phyloP scores from a whole-genome alignment of 1,140 invertebrate genomes.

The Solenopsis fugax region DNA sequence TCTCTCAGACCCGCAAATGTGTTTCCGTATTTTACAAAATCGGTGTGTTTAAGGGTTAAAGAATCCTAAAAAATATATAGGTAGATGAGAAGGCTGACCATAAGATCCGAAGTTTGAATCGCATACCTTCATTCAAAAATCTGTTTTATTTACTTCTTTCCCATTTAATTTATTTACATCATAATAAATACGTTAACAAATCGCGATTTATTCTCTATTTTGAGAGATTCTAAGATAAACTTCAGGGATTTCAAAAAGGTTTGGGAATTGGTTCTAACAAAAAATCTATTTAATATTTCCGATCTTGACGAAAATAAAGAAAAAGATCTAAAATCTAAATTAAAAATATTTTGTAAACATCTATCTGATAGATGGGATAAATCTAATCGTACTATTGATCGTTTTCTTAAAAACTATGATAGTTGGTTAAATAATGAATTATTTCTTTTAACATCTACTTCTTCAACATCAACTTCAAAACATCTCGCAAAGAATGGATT shows the following conservation, averaged over 20 bases:
- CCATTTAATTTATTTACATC: background rate
- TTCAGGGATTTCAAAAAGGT: constrained; percentile 21
- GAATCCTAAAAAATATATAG: no score
- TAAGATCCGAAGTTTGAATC: no score
- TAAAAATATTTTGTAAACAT: background rate
- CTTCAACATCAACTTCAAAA: constrained; percentile 16
- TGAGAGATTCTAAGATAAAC: background rate
- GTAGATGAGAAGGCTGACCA: no score
- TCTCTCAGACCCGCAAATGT: no score
- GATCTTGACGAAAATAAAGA: constrained; percentile 5
- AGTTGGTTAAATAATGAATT: constrained; percentile 11
- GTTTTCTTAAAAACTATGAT: constrained; percentile 14
- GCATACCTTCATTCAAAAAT: no score
- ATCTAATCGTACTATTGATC: background rate
- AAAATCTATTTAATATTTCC: constrained; percentile 23
- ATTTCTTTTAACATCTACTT: constrained; percentile 17
- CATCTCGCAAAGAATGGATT: constrained; percentile 12
- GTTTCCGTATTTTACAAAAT: no score
- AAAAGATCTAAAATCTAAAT: constrained; percentile 12
- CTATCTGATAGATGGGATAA: constrained; percentile 8
- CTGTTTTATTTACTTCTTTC: no score
- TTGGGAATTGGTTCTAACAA: background rate
- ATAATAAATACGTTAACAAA: constrained; percentile 15
- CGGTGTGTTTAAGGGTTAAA: no score
- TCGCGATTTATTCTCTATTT: constrained; percentile 12